Conservation (phyloP, 1,140 invertebrate species). For the Helicoverpa zea region DNA sequence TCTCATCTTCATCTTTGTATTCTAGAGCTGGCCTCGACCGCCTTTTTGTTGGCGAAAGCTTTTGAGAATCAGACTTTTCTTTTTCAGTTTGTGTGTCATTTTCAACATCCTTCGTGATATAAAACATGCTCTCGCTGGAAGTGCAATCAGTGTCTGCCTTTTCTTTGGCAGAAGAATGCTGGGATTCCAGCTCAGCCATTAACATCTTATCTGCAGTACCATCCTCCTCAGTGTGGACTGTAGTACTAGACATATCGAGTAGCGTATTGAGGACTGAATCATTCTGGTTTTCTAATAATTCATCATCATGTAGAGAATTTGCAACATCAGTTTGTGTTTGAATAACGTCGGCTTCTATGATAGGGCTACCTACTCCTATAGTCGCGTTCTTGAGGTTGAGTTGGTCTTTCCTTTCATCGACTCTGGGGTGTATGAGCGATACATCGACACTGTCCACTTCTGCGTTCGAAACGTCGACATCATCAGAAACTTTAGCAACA, state of each 20-base stretch:
- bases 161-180: background rate
- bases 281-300: slow-evolving; percentile 43
- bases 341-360: too few species aligned
- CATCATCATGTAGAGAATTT: too few species aligned
- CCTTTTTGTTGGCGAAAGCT: too few species aligned
- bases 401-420: background rate
- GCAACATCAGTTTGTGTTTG: too few species aligned
- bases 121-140: slow-evolving; percentile 59
- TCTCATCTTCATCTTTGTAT: slow-evolving; percentile 51
- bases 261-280: slow-evolving; percentile 65
- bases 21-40: slow-evolving; percentile 36
- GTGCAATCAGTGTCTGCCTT: background rate
- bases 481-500: background rate
- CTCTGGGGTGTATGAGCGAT: slow-evolving; percentile 2
- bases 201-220: slow-evolving; percentile 48
- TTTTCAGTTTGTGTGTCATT: slow-evolving; percentile 45
- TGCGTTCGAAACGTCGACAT: background rate
- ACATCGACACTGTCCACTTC: background rate
- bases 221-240: slow-evolving; percentile 12
- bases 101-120: slow-evolving; percentile 60
- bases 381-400: slow-evolving; percentile 5
- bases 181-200: slow-evolving; percentile 2
- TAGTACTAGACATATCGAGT: slow-evolving; percentile 68
- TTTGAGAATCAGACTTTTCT: background rate
- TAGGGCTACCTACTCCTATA: too few species aligned